Base-by-base conservation (phyloP, 2,113 vertebrate genomes). In the Myrmecobius fasciatus region DNA sequence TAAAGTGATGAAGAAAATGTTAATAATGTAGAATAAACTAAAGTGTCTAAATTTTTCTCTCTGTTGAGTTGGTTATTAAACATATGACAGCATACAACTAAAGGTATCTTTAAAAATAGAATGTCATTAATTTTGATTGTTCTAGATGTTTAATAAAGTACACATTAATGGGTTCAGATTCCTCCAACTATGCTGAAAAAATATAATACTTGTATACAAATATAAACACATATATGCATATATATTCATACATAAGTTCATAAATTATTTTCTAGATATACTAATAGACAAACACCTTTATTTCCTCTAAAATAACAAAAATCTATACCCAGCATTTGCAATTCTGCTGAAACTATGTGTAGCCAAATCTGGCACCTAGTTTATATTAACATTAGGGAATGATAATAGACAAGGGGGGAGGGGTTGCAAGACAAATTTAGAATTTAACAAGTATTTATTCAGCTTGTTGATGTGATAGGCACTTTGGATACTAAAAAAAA, bases 101-200 rank as follows among this genome's bases (percentile, higher is more conserved):
- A 28, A 60, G 28, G 93, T 89, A 91, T 54, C 52, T 56, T 11
- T 92, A 25, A 60, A 90, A 92, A 53, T 53, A 36, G 92, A 26
- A 52, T 47, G 17, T 91, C 53, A 46, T 75, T 52, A 90, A 9
- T 22, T 92, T 94, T 91, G 88, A 43, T 90, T 48, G 88, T 54
- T 88, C 52, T 83, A n/a, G 53, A 89, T 54, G n/a, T 89, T 94
- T 53, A 90, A 67, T 53, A 88, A 94, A 89, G 49, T 75, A 47
- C 51, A 83, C 25, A 95, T 91, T 43, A 83, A 7, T 43, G n/a
- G 60, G 67, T n/a, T 20, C n/a, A 83, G 36, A 75, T 83, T 43
- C 17, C 20, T 22, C 67, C 7, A 83, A 83, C 0, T 43, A 83
- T 6, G 17, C 67, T 83, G 36, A 43, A 83, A 83, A 67, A 83